Percentiles rank a stretch among this genome's conserved stretches.
These are phyloP conservation scores for Lissocephala sabroskyi DNA, from an alignment of 2,888 invertebrate genomes.

Conservation along the genomic window DNA sequence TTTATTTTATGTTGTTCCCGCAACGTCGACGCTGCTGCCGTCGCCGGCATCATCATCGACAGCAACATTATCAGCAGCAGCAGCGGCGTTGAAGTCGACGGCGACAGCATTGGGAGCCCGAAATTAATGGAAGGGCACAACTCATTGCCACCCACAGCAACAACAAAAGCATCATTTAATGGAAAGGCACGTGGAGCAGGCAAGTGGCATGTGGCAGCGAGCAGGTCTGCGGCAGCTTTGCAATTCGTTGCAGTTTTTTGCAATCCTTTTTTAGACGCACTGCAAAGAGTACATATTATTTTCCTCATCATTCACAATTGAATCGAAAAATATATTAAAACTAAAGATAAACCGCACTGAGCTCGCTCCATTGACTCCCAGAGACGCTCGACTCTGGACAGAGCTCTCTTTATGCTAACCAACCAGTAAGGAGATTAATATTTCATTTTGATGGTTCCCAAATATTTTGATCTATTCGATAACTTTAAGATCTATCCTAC, in stretches of 20 bases:
- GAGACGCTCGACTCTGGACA: too few relatives aligned
- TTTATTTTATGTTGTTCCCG: slow-evolving; percentile 34
- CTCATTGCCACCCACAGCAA: not conserved
- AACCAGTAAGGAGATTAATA: too few relatives aligned
- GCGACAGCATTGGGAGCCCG: not conserved
- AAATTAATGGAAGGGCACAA: slow-evolving; percentile 5
- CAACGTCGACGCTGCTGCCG: slow-evolving; percentile 24
- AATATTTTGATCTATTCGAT: too few relatives aligned
- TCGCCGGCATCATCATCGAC: slow-evolving; percentile 28
- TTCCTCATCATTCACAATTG: slow-evolving; percentile 11
- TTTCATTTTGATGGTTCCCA: too few relatives aligned
- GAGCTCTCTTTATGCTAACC: too few relatives aligned
- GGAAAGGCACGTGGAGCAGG: not conserved
- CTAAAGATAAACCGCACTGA: too few relatives aligned
- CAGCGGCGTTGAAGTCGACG: slow-evolving; percentile 5
- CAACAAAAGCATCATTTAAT: not conserved
- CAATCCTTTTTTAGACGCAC: slow-evolving; percentile 45
- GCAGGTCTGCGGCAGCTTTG: too few relatives aligned
- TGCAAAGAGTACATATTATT: slow-evolving; percentile 22
- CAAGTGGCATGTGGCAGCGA: slow-evolving; percentile 32
- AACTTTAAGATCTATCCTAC: too few relatives aligned
- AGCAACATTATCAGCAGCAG: slow-evolving; percentile 45
- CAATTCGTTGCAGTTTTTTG: slow-evolving; percentile 27
- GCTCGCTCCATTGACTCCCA: too few relatives aligned
- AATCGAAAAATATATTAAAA: too few relatives aligned